Percentiles rank a stretch among this genome's conserved stretches.
Conservation (phyloP, 2,797 vertebrate genomes). For the Sebastiscus albofasciatus region DNA sequence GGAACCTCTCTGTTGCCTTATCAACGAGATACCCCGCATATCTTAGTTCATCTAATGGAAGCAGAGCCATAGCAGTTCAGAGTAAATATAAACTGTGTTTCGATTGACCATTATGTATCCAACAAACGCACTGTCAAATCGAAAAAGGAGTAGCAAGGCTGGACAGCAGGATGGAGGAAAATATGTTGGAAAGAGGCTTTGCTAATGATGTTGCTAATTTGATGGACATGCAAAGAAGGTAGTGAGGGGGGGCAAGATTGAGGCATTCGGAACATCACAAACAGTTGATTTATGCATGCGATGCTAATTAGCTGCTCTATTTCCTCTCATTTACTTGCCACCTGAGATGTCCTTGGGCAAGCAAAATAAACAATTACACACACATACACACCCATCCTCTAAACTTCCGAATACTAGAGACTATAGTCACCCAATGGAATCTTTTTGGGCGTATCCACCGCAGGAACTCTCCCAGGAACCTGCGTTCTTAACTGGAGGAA, state of each 20-base stretch:
- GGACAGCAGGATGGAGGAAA: background rate
- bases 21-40: conserved; percentile 33
- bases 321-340: conserved; percentile 58
- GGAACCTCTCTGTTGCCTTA: conserved; percentile 43
- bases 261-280: conserved; percentile 46
- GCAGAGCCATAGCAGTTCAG: background rate
- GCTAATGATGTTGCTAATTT: conserved; percentile 55
- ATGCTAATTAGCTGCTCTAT: conserved; percentile 65
- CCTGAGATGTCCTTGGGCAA: conserved; percentile 63
- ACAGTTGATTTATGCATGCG: conserved; percentile 69
- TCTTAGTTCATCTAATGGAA: conserved; percentile 24
- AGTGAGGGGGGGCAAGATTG: conserved; percentile 6
- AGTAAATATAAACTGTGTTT: conserved; percentile 13
- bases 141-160: conserved; percentile 3
- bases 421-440: background rate
- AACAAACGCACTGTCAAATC: conserved; percentile 13
- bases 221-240: conserved; percentile 42
- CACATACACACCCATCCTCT: conserved; percentile 1
- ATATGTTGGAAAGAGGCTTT: conserved; percentile 10
- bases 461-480: background rate
- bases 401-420: background rate
- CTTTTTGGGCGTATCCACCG: background rate
- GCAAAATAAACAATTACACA: conserved; percentile 46
- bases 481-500: background rate
- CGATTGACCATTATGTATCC: background rate